Evolutionary conservation across 2,888 invertebrate genomes (phyloP).

Genomic region (Apotomis betuletana): DNA sequence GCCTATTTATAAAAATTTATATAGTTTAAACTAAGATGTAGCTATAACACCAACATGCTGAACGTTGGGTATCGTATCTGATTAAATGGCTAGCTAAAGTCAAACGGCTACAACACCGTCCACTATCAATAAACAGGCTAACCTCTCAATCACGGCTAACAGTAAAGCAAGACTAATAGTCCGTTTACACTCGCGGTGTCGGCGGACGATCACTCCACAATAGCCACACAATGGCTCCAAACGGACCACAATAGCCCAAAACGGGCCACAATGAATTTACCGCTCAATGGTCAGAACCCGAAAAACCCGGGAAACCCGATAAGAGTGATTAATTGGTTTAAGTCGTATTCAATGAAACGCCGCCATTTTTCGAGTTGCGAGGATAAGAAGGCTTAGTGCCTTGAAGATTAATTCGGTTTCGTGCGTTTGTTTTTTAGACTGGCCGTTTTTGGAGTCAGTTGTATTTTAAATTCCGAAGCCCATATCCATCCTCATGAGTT

Average conservation of each 20-base stretch:
- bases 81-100: conserved; percentile 17
- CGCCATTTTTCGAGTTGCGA: conserved; percentile 57
- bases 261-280: conserved; percentile 62
- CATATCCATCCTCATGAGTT: too few species aligned
- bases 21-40: too few species aligned
- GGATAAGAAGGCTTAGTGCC: conserved; percentile 61
- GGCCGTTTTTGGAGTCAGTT: not conserved
- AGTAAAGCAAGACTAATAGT: conserved; percentile 75
- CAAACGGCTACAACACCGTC: not conserved
- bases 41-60: too few species aligned
- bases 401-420: conserved; percentile 43
- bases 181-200: conserved; percentile 62
- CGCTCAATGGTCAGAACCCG: conserved; percentile 50
- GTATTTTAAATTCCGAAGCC: too few species aligned
- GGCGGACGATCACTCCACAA: conserved; percentile 58
- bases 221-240: conserved; percentile 48
- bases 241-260: conserved; percentile 58
- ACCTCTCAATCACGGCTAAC: conserved; percentile 43
- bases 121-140: conserved; percentile 29
- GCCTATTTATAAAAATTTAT: too few species aligned
- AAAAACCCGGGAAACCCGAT: conserved; percentile 78
- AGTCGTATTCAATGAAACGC: conserved; percentile 79
- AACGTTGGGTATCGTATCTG: not conserved
- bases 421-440: conserved; percentile 31
- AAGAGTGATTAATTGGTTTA: conserved; percentile 82